These are phyloP conservation scores for Columba janthina DNA, from an alignment of 2,113 vertebrate species.

Conservation along the genomic window DNA sequence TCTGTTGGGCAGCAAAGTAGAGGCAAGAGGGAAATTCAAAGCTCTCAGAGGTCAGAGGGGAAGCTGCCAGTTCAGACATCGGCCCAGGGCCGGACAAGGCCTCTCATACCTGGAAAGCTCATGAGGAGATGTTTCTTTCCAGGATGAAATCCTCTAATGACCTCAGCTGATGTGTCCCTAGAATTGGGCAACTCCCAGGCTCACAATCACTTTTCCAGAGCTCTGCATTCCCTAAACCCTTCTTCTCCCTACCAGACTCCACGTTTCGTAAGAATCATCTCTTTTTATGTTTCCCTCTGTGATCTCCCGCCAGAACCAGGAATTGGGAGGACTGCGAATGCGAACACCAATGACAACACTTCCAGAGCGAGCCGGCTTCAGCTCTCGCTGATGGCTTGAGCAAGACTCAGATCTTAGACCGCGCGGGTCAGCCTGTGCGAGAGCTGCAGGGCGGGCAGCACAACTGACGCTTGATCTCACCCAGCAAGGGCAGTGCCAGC, in stretches of 20 bases:
- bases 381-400: not conserved
- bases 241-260: not conserved
- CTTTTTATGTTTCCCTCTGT: not conserved
- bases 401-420: rapidly evolving
- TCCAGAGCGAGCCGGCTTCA: not conserved
- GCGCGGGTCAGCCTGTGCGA: rapidly evolving
- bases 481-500: not conserved
- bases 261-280: not conserved
- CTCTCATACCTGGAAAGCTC: rapidly evolving
- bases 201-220: not conserved
- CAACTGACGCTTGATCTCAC: rapidly evolving
- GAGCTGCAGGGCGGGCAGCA: not conserved
- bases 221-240: not conserved
- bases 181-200: not conserved
- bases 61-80: not conserved
- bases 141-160: not conserved
- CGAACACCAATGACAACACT: not conserved
- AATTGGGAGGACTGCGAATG: not conserved
- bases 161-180: not conserved
- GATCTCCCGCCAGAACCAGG: not conserved
- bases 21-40: not conserved
- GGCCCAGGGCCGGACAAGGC: not conserved
- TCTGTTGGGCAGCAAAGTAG: rapidly evolving
- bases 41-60: not conserved
- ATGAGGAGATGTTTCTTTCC: not conserved